Evolutionary conservation across 1,140 invertebrate species (phyloP).

Genomic region (Lasaia peninsularis): DNA sequence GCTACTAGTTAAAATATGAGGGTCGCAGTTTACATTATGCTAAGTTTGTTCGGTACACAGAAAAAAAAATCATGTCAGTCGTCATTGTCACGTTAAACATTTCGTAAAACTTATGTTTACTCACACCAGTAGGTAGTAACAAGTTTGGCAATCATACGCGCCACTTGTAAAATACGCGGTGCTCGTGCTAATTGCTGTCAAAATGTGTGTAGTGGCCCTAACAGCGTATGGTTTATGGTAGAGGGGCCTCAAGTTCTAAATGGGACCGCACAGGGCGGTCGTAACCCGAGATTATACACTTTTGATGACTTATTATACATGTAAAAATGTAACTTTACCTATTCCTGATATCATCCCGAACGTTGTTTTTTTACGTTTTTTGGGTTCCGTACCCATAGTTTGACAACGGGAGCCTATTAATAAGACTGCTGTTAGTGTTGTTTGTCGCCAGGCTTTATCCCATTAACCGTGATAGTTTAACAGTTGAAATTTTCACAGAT

Average conservation of each 20-base stretch:
- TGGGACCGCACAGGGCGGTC: slow-evolving; percentile 42
- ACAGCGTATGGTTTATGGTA: slow-evolving; percentile 50
- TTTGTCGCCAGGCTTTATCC: no score
- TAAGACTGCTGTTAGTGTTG: no score
- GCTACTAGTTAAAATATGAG: no score
- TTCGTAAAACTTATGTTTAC: background rate
- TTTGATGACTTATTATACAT: slow-evolving; percentile 51
- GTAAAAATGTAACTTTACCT: slow-evolving; percentile 30
- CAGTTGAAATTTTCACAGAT: no score
- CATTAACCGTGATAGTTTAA: no score
- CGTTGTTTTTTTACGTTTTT: no score
- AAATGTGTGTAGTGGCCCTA: slow-evolving; percentile 33
- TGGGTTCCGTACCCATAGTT: no score
- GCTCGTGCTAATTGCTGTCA: background rate
- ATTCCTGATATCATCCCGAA: no score
- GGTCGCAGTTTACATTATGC: background rate
- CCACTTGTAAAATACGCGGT: background rate
- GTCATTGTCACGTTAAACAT: background rate
- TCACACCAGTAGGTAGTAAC: background rate
- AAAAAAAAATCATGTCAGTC: background rate
- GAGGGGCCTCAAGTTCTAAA: slow-evolving; percentile 23
- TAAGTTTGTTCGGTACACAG: background rate
- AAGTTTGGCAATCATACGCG: background rate
- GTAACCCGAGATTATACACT: slow-evolving; percentile 41
- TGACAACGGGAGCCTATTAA: no score